Evolutionary conservation across 2,797 vertebrate species (phyloP), one percentile per base, ranked within the genome.

Genomic region (Neostethus bicornis): DNA sequence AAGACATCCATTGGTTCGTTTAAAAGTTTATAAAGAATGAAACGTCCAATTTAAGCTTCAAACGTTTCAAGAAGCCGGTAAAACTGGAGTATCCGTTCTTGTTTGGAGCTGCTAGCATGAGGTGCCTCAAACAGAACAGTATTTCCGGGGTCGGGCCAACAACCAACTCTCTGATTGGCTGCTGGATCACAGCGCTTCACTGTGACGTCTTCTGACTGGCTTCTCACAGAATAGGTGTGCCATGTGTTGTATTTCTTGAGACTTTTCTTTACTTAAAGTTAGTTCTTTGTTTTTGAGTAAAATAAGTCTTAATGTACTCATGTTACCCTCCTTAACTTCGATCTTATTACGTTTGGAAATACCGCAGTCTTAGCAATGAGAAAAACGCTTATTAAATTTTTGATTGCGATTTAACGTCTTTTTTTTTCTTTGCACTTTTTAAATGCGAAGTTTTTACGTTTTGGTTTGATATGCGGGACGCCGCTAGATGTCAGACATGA

Each of bases 401-500:
- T n/a, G n/a, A n/a, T n/a, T n/a, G n/a, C n/a, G n/a, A n/a, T n/a
- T n/a, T n/a, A n/a, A n/a, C n/a, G n/a, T n/a, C n/a, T n/a, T n/a
- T n/a, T n/a, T n/a, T n/a, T 29, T 10, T 23, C 26, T 32, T 3
- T 41, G 19, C 49, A 6, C 7, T 3, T 24, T 16, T 16, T n/a
- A n/a, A 7, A 17, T 47, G 46, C 38, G 14, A 38, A 20, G 35
- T 3, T 14, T 28, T 5, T 39, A 24, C 1, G 31, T 28, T 52
- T 62, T 39, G 53, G 12, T 20, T 19, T 43, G 20, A 43, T 24
- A 31, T 3, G 4, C 4, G 7, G n/a, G 20, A 8, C 19, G 11
- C 80, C 85, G 57, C 84, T 83, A 87, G 85, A 76, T 69, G 87
- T 85, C 84, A 84, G 74, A 14, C 74, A 73, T 46, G 55, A 56